Conservation (phyloP, 2,113 vertebrate genomes). For the Echinops telfairi region DNA sequence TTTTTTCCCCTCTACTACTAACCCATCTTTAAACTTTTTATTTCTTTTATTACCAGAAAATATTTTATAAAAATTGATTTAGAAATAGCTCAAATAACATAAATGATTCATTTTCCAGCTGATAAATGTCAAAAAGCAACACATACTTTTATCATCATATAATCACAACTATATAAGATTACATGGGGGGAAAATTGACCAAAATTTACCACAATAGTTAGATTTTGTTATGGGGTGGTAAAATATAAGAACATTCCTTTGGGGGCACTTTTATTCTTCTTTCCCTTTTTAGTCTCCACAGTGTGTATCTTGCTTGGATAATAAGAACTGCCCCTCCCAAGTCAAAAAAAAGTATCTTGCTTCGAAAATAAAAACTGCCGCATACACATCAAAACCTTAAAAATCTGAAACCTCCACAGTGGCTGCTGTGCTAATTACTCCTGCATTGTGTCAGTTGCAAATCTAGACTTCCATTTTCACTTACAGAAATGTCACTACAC, state of each 20-base stretch:
- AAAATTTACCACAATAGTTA: slow-evolving; percentile 4
- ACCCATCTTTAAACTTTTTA: background rate
- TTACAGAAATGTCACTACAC: slow-evolving; percentile 4
- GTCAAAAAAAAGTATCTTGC: background rate
- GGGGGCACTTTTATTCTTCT: background rate
- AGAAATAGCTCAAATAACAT: background rate
- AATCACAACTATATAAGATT: too few species aligned
- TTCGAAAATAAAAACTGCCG: background rate
- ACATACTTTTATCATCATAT: background rate
- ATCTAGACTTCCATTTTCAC: background rate
- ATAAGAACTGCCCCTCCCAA: background rate
- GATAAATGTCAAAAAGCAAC: slow-evolving; percentile 3
- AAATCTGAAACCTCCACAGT: slow-evolving; percentile 1
- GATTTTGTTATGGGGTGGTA: background rate
- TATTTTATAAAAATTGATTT: slow-evolving; percentile 23
- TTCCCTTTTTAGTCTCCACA: background rate
- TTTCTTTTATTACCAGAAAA: slow-evolving; percentile 21
- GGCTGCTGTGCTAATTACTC: background rate
- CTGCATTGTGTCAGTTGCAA: background rate
- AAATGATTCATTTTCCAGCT: background rate
- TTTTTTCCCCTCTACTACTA: background rate
- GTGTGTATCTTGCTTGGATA: background rate
- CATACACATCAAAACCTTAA: background rate
- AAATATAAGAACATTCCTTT: slow-evolving; percentile 36
- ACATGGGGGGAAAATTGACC: background rate